phyloP scores from a whole-genome alignment of 2,888 invertebrate genomes.

The Neocrepidodera transversa region DNA sequence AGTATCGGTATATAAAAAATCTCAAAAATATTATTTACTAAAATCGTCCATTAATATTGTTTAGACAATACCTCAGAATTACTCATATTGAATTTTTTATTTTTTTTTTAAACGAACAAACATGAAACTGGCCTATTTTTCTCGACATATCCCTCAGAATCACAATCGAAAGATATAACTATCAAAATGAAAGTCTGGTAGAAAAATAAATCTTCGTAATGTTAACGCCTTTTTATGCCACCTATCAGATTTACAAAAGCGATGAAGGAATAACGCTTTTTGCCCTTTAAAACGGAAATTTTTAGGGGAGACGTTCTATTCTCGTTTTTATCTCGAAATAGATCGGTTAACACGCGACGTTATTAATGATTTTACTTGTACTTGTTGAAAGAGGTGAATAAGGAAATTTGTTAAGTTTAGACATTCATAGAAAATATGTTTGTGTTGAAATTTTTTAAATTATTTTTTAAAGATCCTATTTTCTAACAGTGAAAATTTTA shows the following conservation, averaged over 20 bases:
- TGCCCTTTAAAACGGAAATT: constrained; percentile 21
- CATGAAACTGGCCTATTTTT: constrained; percentile 9
- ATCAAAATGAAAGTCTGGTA: constrained; percentile 31
- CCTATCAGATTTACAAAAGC: constrained; percentile 36
- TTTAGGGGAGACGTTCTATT: constrained; percentile 15
- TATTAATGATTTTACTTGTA: neutral
- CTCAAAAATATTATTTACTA: no score
- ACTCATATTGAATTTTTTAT: no score
- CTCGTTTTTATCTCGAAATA: neutral
- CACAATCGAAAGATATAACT: constrained; percentile 32
- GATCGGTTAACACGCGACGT: neutral
- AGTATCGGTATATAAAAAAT: no score
- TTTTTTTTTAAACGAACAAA: no score
- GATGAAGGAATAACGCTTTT: constrained; percentile 20
- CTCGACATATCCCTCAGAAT: constrained; percentile 13
- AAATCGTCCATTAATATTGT: no score
- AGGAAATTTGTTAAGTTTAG: no score
- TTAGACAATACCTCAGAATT: no score
- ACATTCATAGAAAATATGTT: no score
- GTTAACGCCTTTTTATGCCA: constrained; percentile 41
- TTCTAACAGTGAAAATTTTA: no score
- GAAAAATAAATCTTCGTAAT: constrained; percentile 43
- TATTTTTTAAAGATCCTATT: no score
- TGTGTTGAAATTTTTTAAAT: no score
- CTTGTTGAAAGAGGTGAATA: neutral